A percentile compares a stretch with the other conserved stretches of the same genome.
phyloP scores from a whole-genome alignment of 1,140 invertebrate species.

The Drosophila oshimai region DNA sequence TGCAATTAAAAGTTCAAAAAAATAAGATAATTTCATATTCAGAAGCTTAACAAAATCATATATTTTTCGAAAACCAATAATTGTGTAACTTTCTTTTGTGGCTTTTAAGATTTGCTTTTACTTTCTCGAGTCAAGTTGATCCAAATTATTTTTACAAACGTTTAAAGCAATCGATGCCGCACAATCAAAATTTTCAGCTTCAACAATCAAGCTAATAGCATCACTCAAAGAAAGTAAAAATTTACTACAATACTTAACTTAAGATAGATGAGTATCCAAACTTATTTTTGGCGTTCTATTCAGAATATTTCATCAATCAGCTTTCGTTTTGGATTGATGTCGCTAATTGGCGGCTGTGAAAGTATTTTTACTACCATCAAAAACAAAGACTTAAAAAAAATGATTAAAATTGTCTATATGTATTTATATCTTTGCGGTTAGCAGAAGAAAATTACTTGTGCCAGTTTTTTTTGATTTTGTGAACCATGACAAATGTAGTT shows the following conservation, averaged over 20 bases:
- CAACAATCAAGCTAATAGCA: conserved; percentile 24
- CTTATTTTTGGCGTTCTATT: conserved; percentile 15
- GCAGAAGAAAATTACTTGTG: conserved; percentile 30
- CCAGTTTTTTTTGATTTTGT: conserved; percentile 22
- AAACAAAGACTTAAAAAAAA: conserved; percentile 32
- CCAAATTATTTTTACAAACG: neutral
- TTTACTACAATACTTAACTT: neutral
- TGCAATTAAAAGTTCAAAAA: too few relatives aligned
- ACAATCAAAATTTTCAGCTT: conserved; percentile 4
- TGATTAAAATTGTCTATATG: neutral
- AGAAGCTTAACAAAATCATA: too few relatives aligned
- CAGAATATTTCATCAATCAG: conserved; percentile 2
- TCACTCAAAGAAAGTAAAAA: conserved; percentile 10
- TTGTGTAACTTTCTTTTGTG: conserved; percentile 1
- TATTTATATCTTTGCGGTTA: conserved; percentile 10
- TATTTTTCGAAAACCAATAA: too few relatives aligned
- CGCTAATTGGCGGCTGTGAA: conserved; percentile 32
- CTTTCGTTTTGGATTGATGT: conserved; percentile 10
- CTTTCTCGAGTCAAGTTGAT: conserved; percentile 3
- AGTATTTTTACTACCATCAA: conserved; percentile 1
- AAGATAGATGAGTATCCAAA: neutral
- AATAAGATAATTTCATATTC: too few relatives aligned
- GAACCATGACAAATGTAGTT: conserved; percentile 58
- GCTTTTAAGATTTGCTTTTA: neutral
- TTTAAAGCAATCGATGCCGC: conserved; percentile 1